Conservation (phyloP, 92 coral and sea anemone species). For the Montipora capitata region DNA sequence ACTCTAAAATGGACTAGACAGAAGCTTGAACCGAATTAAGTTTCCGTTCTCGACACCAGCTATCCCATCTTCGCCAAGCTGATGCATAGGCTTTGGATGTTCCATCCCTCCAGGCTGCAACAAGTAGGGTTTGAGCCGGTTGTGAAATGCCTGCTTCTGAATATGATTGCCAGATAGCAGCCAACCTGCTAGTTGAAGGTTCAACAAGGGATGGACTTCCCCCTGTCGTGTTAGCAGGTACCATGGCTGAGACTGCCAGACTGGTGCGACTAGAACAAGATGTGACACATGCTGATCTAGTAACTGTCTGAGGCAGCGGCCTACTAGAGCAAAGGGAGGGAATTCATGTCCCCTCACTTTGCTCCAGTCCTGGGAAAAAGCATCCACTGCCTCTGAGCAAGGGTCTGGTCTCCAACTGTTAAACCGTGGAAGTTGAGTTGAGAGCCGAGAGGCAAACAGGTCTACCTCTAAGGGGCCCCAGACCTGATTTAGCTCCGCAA, state of each 20-base stretch:
- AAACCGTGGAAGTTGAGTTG: conserved; percentile 61
- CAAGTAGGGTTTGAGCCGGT: conserved; percentile 62
- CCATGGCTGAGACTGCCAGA: conserved; percentile 67
- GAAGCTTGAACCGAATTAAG: conserved; percentile 69
- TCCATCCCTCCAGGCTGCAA: conserved; percentile 73
- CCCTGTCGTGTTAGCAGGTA: conserved; percentile 59
- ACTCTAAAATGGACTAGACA: conserved; percentile 62
- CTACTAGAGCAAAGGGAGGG: conserved; percentile 72
- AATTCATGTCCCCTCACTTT: conserved; percentile 64
- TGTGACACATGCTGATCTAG: conserved; percentile 37
- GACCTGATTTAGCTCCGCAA: conserved; percentile 32
- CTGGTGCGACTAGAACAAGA: conserved; percentile 71
- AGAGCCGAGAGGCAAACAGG: conserved; percentile 57
- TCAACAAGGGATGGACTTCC: conserved; percentile 55
- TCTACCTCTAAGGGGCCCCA: conserved; percentile 65
- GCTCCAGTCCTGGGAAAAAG: conserved; percentile 76
- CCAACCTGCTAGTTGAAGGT: conserved; percentile 81
- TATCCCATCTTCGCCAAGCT: conserved; percentile 74
- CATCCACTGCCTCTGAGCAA: conserved; percentile 50
- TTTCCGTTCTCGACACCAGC: conserved; percentile 70
- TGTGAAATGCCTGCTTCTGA: conserved; percentile 66
- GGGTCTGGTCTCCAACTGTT: conserved; percentile 77
- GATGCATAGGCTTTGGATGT: conserved; percentile 60
- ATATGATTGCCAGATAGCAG: conserved; percentile 62
- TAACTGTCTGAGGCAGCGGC: conserved; percentile 55